Base-by-base conservation (phyloP, 2,888 invertebrate species). In the Archips crataeganus region DNA sequence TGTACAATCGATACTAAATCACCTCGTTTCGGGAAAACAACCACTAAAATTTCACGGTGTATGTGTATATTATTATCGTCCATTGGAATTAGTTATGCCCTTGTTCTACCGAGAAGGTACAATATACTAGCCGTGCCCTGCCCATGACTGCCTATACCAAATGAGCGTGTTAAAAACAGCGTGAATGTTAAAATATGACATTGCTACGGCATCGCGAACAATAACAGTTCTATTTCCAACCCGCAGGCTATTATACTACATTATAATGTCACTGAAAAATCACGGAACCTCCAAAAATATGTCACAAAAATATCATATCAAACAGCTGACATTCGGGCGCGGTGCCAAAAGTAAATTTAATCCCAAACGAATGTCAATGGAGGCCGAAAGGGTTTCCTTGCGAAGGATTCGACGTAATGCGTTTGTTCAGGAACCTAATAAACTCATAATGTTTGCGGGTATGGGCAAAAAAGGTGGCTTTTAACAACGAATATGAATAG, bases 301-400 rank as follows among this genome's bases (percentile, higher is more conserved):
- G 68, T 65, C 51, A 45, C 60, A 34, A n/a, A n/a, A 68, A 57
- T 42, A 51, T 71, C 39, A n/a, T 75, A 67, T 75, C 32, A 74
- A 75, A 71, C 71, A 63, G 60, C 57, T 69, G 76, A 71, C 75
- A 75, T 51, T 65, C 74, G 63, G 76, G 76, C 76, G 15, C 15
- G 3, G 13, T 5, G 75, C 75, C 76, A 77, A 63, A 45, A 66
- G 39, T 66, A 49, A 67, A 75, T 73, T 68, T 64, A 60, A 70
- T 71, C 71, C 42, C 39, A 64, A 59, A 66, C 59, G 49, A 42
- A 39, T 10, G 49, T 69, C 54, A 74, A 57, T 64, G 59, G 64
- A 49, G 45, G 66, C 60, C 64, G 68, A 60, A 74, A 42, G 42
- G 34, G 57, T 54, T 65, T 62, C 63, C 70, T 15, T 39, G 39